These are phyloP conservation scores for Holothuria glaberrima DNA, from an alignment of 35 echinoderm and acorn worm genomes.

Conservation along the genomic window DNA sequence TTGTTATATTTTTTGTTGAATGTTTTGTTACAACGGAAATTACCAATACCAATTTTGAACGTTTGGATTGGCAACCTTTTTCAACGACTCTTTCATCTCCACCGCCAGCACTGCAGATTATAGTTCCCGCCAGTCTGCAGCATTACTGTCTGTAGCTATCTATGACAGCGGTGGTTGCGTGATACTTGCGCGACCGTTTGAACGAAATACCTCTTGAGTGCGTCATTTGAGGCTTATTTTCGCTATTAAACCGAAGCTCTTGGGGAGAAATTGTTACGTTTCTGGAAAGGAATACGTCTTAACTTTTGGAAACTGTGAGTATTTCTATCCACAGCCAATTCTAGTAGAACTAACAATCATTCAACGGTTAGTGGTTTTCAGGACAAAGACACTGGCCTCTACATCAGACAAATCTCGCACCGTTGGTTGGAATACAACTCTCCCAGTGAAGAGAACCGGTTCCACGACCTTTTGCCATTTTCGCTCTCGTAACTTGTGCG, in stretches of 20 bases:
- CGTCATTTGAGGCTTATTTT: conserved; percentile 55
- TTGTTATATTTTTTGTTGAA: too few species aligned
- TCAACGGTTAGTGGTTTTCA: too few species aligned
- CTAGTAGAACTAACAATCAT: too few species aligned
- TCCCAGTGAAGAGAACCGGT: too few species aligned
- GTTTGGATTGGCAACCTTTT: conserved; percentile 35
- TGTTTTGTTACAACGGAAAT: too few species aligned
- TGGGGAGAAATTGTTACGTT: conserved; percentile 39
- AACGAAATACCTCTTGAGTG: conserved; percentile 42
- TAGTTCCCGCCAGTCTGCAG: conserved; percentile 45
- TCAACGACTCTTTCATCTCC: conserved; percentile 25
- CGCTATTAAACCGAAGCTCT: neutral
- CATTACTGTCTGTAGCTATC: conserved; percentile 42
- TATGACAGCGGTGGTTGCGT: conserved; percentile 40
- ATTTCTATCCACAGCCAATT: too few species aligned
- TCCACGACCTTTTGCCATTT: too few species aligned
- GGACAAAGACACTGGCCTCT: too few species aligned
- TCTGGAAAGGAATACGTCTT: conserved; percentile 1
- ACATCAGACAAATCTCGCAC: too few species aligned
- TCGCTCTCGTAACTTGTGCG: too few species aligned
- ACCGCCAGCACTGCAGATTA: conserved; percentile 30
- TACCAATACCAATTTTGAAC: neutral
- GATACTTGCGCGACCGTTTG: conserved; percentile 26
- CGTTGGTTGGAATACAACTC: too few species aligned
- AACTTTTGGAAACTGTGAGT: conserved; percentile 3